phyloP scores from a whole-genome alignment of 2,888 invertebrate species.

The Yponomeuta evonymella region DNA sequence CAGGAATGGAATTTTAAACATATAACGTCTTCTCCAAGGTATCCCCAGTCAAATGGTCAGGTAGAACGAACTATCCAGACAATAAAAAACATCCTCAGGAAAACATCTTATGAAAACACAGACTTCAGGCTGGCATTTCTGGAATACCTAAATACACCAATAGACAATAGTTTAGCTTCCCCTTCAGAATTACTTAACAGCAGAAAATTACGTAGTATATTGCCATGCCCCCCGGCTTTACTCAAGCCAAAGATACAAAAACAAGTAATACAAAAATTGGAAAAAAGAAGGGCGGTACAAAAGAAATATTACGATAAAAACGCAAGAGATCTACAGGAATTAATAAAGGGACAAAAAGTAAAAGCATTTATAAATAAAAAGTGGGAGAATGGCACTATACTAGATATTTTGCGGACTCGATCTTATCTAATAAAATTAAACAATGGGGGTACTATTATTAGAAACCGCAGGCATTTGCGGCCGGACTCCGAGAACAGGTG shows the following conservation, averaged over 20 bases:
- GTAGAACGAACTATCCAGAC: constrained; percentile 11
- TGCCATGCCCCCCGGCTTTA: constrained; percentile 7
- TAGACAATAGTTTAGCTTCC: constrained; percentile 15
- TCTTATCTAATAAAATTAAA: not conserved
- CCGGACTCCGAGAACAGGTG: not conserved
- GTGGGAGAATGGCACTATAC: not conserved
- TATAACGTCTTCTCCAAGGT: constrained; percentile 9
- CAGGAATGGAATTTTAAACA: constrained; percentile 8
- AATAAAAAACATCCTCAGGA: constrained; percentile 15
- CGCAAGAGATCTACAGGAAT: constrained; percentile 7
- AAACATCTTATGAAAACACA: constrained; percentile 5
- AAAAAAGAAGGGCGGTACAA: not conserved
- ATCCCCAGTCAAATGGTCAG: constrained; percentile 15
- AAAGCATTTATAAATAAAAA: constrained; percentile 9
- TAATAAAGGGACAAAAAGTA: constrained; percentile 15
- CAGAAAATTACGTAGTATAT: constrained; percentile 17
- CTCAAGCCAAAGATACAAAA: constrained; percentile 13
- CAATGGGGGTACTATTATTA: not conserved
- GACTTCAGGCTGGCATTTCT: constrained; percentile 19
- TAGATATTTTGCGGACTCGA: not conserved
- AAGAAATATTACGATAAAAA: constrained; percentile 15
- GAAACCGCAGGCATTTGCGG: not conserved
- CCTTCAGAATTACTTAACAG: constrained; percentile 16
- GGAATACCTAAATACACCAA: constrained; percentile 19
- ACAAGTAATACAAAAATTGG: constrained; percentile 8